Percentiles rank a stretch among this genome's conserved stretches.
Evolutionary conservation across 2,113 vertebrate species (phyloP).

Genomic region (Clinocottus analis): DNA sequence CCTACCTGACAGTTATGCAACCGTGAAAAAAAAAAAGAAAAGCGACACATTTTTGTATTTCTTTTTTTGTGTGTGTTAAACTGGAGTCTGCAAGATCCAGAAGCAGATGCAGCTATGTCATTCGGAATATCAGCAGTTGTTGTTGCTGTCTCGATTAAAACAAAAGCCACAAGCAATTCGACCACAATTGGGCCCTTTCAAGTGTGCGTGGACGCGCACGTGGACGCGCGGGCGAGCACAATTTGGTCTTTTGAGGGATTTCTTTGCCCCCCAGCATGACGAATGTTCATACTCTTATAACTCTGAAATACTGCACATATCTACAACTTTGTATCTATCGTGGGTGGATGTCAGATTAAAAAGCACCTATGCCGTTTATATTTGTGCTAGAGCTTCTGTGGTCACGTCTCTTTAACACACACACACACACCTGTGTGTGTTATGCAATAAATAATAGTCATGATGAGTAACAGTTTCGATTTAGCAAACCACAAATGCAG

Average conservation of each 20-base stretch:
- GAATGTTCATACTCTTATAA: neutral
- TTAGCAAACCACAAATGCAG: neutral
- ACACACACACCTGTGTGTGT: neutral
- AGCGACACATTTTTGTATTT: slow-evolving; percentile 9
- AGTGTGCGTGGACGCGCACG: slow-evolving; percentile 26
- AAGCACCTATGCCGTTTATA: neutral
- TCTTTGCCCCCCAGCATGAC: neutral
- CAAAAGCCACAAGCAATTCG: neutral
- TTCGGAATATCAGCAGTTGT: neutral
- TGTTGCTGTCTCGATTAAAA: neutral
- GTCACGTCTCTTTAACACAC: neutral
- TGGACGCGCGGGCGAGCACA: neutral
- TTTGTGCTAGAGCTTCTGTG: neutral
- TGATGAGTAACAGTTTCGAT: neutral
- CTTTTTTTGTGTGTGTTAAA: too few species aligned
- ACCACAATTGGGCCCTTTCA: neutral
- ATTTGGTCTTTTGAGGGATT: neutral
- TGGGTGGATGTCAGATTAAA: neutral
- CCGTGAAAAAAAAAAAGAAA: slow-evolving; percentile 31
- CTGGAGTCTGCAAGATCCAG: slow-evolving; percentile 17
- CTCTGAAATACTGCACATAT: neutral
- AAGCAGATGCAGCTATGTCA: neutral
- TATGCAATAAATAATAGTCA: neutral
- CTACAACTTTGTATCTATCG: neutral
- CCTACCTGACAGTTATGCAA: slow-evolving; percentile 79